A percentile compares a stretch with the other conserved stretches of the same genome.
Evolutionary conservation across 1,140 invertebrate species (phyloP).

Genomic region (Bombus waltoni): DNA sequence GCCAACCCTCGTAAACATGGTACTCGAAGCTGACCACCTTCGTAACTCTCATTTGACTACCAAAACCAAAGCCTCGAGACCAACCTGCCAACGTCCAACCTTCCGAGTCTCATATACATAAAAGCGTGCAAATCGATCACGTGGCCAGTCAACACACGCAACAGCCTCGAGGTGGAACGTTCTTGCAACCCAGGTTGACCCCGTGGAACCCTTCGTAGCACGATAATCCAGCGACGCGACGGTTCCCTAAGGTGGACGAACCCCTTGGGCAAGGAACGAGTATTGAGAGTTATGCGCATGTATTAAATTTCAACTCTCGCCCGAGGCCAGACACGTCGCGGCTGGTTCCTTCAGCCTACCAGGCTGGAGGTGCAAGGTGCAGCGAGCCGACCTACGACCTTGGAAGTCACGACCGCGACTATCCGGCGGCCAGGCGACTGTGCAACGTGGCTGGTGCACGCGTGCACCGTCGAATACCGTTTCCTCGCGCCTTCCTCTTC

Average conservation of each 20-base stretch:
- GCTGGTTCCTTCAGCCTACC: slow-evolving; percentile 54
- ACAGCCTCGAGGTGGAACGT: not conserved
- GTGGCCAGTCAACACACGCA: not conserved
- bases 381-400: slow-evolving; percentile 75
- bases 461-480: slow-evolving; percentile 53
- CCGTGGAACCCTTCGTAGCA: slow-evolving; percentile 24
- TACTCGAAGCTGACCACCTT: not conserved
- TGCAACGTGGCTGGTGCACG: slow-evolving; percentile 8
- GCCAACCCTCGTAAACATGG: not conserved
- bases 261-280: slow-evolving; percentile 1
- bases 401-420: slow-evolving; percentile 73
- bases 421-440: slow-evolving; percentile 29
- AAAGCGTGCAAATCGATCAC: not conserved
- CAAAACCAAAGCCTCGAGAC: not conserved
- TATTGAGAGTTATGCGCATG: slow-evolving; percentile 68
- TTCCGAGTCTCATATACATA: not conserved
- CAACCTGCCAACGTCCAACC: not conserved
- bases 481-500: slow-evolving; percentile 35
- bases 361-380: slow-evolving; percentile 75
- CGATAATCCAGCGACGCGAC: slow-evolving; percentile 52
- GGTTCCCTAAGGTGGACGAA: slow-evolving; percentile 41
- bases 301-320: slow-evolving; percentile 78
- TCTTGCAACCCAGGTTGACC: not conserved
- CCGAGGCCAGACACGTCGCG: slow-evolving; percentile 68
- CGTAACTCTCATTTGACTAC: not conserved